Percentiles rank a stretch among this genome's conserved stretches.
phyloP scores from a whole-genome alignment of 2,113 vertebrate genomes.

The Paedocypris sp. region DNA sequence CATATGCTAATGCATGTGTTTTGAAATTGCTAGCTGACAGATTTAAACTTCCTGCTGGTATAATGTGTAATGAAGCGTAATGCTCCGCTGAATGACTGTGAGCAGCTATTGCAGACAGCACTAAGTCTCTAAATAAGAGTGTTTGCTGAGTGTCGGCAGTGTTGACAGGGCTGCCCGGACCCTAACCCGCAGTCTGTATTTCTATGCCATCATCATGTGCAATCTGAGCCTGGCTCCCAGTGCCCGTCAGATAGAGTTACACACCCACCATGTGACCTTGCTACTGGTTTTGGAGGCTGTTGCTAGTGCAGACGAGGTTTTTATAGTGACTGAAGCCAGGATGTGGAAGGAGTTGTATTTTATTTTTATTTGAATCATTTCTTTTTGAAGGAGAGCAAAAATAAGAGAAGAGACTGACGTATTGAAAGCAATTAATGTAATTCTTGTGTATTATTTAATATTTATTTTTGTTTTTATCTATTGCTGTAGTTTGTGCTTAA shows the following conservation, averaged over 20 bases:
- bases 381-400: neutral
- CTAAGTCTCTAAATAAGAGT: slow-evolving; percentile 20
- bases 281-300: slow-evolving; percentile 57
- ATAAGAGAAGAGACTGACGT: too few relatives aligned
- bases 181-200: slow-evolving; percentile 46
- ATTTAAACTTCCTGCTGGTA: too few relatives aligned
- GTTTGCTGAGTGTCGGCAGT: slow-evolving; percentile 44
- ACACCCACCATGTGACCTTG: slow-evolving; percentile 49
- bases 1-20: neutral
- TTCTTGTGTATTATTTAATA: too few relatives aligned
- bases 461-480: neutral
- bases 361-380: too few relatives aligned
- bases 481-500: too few relatives aligned
- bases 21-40: neutral
- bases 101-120: slow-evolving; percentile 4
- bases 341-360: neutral
- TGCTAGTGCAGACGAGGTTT: slow-evolving; percentile 48
- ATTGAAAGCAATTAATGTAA: too few relatives aligned
- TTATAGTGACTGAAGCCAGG: slow-evolving; percentile 10
- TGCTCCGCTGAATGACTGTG: neutral
- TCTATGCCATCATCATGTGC: slow-evolving; percentile 53
- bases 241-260: slow-evolving; percentile 48
- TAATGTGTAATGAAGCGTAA: neutral
- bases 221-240: slow-evolving; percentile 42
- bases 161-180: slow-evolving; percentile 51